Evolutionary conservation across 2,113 vertebrate genomes (phyloP).

Genomic region (Nothocercus julius): DNA sequence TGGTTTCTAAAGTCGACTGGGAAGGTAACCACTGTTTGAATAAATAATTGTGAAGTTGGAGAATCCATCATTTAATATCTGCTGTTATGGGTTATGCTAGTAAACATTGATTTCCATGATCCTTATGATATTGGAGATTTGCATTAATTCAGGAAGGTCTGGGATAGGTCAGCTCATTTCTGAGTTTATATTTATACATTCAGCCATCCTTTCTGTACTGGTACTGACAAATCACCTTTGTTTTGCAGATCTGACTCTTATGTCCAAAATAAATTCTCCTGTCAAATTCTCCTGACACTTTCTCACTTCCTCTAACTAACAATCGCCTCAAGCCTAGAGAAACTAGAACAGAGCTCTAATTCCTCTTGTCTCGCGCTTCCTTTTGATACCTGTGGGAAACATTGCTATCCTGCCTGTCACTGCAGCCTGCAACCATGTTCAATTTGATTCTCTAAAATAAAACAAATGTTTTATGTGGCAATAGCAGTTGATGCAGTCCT

Average conservation of each 20-base stretch:
- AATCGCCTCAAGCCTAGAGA: neutral
- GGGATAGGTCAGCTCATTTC: neutral
- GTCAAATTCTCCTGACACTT: neutral
- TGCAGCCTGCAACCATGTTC: neutral
- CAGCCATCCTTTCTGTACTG: neutral
- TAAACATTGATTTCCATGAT: neutral
- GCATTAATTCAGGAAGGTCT: neutral
- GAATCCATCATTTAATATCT: neutral
- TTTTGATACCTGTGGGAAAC: constrained; percentile 7
- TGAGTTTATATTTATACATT: neutral
- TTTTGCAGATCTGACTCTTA: neutral
- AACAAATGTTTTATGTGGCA: neutral
- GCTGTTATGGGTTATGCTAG: neutral
- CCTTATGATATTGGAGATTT: neutral
- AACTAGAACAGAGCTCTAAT: neutral
- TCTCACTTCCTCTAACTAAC: neutral
- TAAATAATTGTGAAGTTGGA: neutral
- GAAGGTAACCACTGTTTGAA: neutral
- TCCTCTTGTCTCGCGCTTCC: constrained; percentile 13
- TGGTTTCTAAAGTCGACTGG: neutral
- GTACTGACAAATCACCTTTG: neutral
- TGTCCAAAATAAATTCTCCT: neutral
- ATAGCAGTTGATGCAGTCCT: neutral
- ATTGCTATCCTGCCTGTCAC: constrained; percentile 3
- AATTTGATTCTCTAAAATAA: neutral